Percentiles rank a stretch among this genome's conserved stretches.
Evolutionary conservation across 2,888 invertebrate genomes (phyloP).

Genomic region (Cerastis rubricosa): DNA sequence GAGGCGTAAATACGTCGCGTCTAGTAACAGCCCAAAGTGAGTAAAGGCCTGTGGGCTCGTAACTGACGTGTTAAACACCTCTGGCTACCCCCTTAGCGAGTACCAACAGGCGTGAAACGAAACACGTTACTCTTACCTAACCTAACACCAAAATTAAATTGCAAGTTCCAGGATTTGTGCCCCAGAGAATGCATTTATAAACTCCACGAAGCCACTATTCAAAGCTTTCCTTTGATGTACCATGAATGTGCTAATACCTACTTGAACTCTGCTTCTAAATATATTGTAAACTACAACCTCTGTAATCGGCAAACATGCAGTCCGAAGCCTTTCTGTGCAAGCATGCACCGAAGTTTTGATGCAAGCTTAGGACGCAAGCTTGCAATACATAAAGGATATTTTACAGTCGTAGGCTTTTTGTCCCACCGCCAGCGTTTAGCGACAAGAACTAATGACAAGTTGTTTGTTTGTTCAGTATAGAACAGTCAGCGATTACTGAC

Average conservation of each 20-base stretch:
- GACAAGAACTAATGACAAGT: not conserved
- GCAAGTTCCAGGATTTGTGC: conserved; percentile 10
- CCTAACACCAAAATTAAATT: conserved; percentile 21
- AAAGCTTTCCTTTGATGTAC: conserved; percentile 42
- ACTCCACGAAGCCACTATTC: conserved; percentile 10
- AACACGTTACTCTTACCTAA: conserved; percentile 1
- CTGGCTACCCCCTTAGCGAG: not conserved
- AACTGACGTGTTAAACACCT: not conserved
- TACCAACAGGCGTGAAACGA: not conserved
- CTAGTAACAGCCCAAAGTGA: not conserved
- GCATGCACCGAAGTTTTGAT: not conserved
- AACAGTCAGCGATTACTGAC: not conserved
- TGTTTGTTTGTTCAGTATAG: not conserved
- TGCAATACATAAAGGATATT: not conserved
- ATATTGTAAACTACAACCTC: conserved; percentile 34
- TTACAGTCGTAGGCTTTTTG: not conserved
- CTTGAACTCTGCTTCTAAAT: conserved; percentile 48
- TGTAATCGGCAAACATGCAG: not conserved
- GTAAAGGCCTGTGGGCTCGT: not conserved
- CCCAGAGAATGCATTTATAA: conserved; percentile 41
- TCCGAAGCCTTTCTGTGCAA: not conserved
- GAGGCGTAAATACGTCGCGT: no score
- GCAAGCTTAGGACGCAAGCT: not conserved
- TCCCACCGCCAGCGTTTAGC: not conserved
- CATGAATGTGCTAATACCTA: conserved; percentile 53